These are phyloP conservation scores for Simalia tracyae DNA, from an alignment of 2,797 vertebrate species.

Conservation along the genomic window DNA sequence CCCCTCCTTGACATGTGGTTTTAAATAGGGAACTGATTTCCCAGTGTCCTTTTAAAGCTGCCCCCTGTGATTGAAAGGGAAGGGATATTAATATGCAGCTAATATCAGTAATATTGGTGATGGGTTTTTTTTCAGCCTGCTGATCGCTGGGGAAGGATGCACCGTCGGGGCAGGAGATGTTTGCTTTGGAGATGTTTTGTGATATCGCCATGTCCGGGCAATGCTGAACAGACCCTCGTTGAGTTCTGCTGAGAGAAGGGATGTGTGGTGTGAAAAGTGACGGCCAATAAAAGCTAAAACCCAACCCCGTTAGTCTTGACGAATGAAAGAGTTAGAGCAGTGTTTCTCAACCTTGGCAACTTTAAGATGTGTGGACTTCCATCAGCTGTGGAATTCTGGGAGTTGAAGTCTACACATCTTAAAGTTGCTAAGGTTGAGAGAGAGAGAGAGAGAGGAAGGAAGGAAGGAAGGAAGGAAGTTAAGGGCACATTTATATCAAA, in stretches of 20 bases:
- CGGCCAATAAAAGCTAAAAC: slow-evolving; percentile 73
- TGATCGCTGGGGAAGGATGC: not conserved
- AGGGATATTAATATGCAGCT: not conserved
- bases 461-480: slow-evolving; percentile 46
- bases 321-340: slow-evolving; percentile 77
- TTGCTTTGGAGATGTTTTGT: not conserved
- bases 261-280: slow-evolving; percentile 73
- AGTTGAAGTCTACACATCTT: too few relatives aligned
- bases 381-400: too few relatives aligned
- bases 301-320: slow-evolving; percentile 66
- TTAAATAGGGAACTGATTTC: not conserved
- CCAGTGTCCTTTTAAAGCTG: not conserved
- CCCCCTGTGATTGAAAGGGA: not conserved
- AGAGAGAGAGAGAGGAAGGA: too few relatives aligned
- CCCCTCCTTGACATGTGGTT: slow-evolving; percentile 26
- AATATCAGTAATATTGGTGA: not conserved
- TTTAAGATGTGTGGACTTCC: too few relatives aligned
- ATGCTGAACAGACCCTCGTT: slow-evolving; percentile 60
- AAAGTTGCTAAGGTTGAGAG: too few relatives aligned
- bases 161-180: not conserved
- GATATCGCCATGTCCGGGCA: slow-evolving; percentile 6
- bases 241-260: slow-evolving; percentile 65
- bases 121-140: not conserved
- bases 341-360: too few relatives aligned
- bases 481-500: slow-evolving; percentile 67